Percentiles rank a stretch among this genome's conserved stretches.
Evolutionary conservation across 2,888 invertebrate genomes (phyloP).

Genomic region (Microctonus hyperodae): DNA sequence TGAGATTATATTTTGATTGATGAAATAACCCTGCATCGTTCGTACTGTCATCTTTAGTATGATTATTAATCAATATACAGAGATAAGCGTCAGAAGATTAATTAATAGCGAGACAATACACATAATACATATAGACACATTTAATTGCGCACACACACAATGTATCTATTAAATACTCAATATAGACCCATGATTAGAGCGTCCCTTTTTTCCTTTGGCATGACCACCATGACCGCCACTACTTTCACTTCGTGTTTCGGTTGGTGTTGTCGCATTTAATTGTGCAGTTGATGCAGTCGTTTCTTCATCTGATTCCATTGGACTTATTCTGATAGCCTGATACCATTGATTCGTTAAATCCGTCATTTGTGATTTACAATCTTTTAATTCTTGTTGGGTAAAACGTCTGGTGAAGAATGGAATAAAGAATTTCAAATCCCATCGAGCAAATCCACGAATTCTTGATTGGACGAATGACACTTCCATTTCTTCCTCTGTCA

Average conservation of each 20-base stretch:
- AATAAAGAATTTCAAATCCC: conserved; percentile 92
- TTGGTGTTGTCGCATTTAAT: conserved; percentile 47
- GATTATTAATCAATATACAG: conserved; percentile 12
- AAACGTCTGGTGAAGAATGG: conserved; percentile 97
- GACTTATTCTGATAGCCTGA: conserved; percentile 90
- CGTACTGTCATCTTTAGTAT: conserved; percentile 24
- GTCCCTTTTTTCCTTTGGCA: conserved; percentile 45
- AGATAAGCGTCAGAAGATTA: background rate
- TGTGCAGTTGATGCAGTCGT: conserved; percentile 57
- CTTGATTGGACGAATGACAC: conserved; percentile 83
- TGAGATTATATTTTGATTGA: background rate
- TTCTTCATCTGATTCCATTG: conserved; percentile 85
- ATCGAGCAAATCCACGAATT: conserved; percentile 86
- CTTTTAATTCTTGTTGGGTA: conserved; percentile 93
- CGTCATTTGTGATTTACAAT: conserved; percentile 96
- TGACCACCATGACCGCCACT: conserved; percentile 35
- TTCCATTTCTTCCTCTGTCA: conserved; percentile 93
- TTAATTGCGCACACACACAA: conserved; percentile 33
- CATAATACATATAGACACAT: no score
- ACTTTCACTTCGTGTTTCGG: conserved; percentile 43
- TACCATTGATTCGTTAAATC: conserved; percentile 97
- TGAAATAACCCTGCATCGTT: conserved; percentile 28
- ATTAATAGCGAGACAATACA: background rate
- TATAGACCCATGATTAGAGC: conserved; percentile 58
- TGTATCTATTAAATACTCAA: conserved; percentile 59